Evolutionary conservation across 2,113 vertebrate species (phyloP).

Genomic region (Zonotrichia leucophrys): DNA sequence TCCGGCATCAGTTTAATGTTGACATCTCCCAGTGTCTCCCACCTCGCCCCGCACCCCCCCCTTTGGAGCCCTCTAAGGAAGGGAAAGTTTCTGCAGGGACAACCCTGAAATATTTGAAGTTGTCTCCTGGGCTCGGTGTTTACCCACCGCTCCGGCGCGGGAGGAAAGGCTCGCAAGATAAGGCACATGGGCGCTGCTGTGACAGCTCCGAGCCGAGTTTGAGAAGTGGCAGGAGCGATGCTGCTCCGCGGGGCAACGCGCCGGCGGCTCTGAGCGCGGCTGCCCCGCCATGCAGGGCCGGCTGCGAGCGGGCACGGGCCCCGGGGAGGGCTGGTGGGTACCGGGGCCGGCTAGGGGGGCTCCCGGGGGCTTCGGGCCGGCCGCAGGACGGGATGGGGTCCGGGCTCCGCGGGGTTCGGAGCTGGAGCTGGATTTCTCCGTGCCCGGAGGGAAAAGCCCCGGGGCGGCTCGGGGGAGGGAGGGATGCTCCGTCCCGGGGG

Average conservation of each 20-base stretch:
- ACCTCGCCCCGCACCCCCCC: slow-evolving; percentile 16
- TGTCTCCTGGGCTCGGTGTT: slow-evolving; percentile 19
- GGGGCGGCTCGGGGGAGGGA: neutral
- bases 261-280: neutral
- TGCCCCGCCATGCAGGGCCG: neutral
- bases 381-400: neutral
- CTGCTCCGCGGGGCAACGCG: neutral
- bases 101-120: slow-evolving; percentile 50
- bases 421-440: neutral
- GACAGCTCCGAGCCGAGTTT: slow-evolving; percentile 51
- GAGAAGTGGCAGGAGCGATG: slow-evolving; percentile 12
- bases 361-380: neutral
- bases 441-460: neutral
- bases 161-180: slow-evolving; percentile 2
- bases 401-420: neutral
- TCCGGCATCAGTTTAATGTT: slow-evolving; percentile 51
- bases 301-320: neutral
- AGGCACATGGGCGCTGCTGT: slow-evolving; percentile 45
- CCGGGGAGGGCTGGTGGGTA: neutral
- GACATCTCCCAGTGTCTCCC: slow-evolving; percentile 55
- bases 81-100: slow-evolving; percentile 63
- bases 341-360: neutral
- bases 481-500: neutral
- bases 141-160: neutral
- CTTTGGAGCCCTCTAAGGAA: slow-evolving; percentile 37